Evolutionary conservation across 2,113 vertebrate genomes (phyloP), one percentile per base, ranked within the genome.

Genomic region (Thoracochromis brauschi): DNA sequence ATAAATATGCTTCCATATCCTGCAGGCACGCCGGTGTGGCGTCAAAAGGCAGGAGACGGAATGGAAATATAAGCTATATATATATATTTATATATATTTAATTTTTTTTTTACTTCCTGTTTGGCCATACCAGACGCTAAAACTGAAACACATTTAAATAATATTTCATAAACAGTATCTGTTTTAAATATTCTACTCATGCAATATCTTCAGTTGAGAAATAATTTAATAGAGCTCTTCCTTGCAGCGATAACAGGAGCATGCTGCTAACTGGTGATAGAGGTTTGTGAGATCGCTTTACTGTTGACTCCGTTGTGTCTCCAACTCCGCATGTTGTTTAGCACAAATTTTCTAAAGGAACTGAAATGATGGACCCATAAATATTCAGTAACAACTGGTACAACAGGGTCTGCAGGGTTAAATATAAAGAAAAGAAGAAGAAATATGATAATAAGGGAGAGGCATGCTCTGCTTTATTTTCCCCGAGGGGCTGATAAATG

Each of bases 121-220:
- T 87, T 73, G 81, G 60, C 79, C 86, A 40, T 51, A 86, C 82
- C 85, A 58, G 78, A 83, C 87, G 68, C 88, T 63, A 38, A 47
- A 73, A 92, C 82, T 40, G 40, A 88, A 91, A 87, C 75, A 82
- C 33, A 88, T 73, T 93, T 92, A 93, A 95, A 95, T 92, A 91
- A 92, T 84, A 89, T 84, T 88, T 38, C 75, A 89, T 88, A 71
- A 93, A 92, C 91, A 87, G 90, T 85, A 90, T 90, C 86, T 90
- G 85, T 90, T 86, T 94, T 94, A 95, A 96, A 96, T 94, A 93
- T 92, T 93, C 89, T 91, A 85, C 53, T 88, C 95, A 97, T 96
- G 96, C 95, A 95, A 91, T 95, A 95, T 95, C 94, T 51, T 93
- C 86, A 80, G 91, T 84, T 91, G 88, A 92, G 88, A 93, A 96